These are phyloP conservation scores for Halictus quadricinctus DNA, from an alignment of 2,888 invertebrate species.

Conservation along the genomic window DNA sequence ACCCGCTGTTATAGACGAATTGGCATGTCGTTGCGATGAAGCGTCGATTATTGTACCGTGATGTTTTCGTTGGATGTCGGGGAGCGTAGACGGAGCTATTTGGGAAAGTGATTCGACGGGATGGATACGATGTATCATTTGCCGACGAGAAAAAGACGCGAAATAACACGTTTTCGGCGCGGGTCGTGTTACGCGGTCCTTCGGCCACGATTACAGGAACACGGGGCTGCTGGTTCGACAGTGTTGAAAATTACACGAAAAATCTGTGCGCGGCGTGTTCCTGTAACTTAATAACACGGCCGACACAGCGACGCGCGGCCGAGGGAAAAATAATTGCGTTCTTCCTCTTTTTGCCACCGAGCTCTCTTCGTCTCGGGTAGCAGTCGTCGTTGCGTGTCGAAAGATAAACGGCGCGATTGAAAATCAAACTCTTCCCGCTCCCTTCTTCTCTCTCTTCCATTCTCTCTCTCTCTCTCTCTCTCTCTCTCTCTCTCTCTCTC, in stretches of 20 bases:
- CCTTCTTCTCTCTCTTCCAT: background rate
- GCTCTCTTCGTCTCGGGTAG: background rate
- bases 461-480: constrained; percentile 10
- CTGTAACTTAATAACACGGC: constrained; percentile 39
- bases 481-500: background rate
- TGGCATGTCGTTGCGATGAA: background rate
- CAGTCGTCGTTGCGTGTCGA: constrained; percentile 22
- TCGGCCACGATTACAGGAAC: background rate
- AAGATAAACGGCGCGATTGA: constrained; percentile 41
- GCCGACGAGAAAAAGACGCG: background rate
- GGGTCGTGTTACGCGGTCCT: background rate
- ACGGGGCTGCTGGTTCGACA: background rate
- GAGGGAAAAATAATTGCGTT: constrained; percentile 22
- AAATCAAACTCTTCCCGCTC: constrained; percentile 22
- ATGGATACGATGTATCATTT: constrained; percentile 33
- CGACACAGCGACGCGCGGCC: constrained; percentile 6
- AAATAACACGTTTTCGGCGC: constrained; percentile 32
- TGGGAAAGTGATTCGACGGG: constrained; percentile 30
- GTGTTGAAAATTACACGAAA: constrained; percentile 29
- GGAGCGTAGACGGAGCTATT: constrained; percentile 3
- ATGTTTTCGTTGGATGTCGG: background rate
- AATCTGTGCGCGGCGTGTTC: background rate
- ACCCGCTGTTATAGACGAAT: background rate
- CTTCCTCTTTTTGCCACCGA: background rate
- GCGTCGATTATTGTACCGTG: background rate